These are phyloP conservation scores for Zonotrichia leucophrys DNA, from an alignment of 2,113 vertebrate species.

Conservation along the genomic window DNA sequence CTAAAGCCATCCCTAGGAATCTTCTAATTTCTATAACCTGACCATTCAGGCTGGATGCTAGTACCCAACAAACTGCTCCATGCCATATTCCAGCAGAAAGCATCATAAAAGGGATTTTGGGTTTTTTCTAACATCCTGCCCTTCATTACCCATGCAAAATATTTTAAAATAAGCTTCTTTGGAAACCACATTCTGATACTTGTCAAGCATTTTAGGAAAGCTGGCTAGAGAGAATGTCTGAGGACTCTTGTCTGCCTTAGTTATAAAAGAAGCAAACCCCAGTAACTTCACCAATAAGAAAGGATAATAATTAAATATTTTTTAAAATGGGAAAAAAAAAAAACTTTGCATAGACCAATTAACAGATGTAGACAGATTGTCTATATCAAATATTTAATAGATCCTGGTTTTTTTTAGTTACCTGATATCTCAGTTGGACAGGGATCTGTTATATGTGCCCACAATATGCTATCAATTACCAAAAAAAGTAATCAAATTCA, in stretches of 20 bases:
- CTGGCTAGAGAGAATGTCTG: background rate
- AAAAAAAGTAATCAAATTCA: background rate
- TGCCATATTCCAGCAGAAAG: background rate
- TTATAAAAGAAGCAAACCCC: background rate
- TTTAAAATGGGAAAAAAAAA: rapidly evolving
- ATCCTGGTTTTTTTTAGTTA: background rate
- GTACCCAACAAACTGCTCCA: background rate
- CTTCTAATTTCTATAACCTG: background rate
- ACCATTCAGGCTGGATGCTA: conserved; percentile 3
- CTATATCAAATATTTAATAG: background rate
- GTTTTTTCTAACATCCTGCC: background rate
- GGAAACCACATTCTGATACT: background rate
- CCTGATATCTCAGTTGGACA: background rate
- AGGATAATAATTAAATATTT: background rate
- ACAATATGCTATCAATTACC: background rate
- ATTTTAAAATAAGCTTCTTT: background rate
- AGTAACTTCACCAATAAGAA: background rate
- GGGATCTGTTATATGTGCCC: background rate
- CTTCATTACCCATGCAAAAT: background rate
- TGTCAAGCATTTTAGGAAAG: background rate
- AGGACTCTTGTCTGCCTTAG: background rate
- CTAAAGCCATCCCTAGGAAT: background rate
- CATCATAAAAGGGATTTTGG: background rate
- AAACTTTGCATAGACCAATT: background rate
- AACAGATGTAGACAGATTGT: no score